Base-by-base conservation (phyloP, 2,797 vertebrate genomes). In the Tenualosa thibaudeaui region DNA sequence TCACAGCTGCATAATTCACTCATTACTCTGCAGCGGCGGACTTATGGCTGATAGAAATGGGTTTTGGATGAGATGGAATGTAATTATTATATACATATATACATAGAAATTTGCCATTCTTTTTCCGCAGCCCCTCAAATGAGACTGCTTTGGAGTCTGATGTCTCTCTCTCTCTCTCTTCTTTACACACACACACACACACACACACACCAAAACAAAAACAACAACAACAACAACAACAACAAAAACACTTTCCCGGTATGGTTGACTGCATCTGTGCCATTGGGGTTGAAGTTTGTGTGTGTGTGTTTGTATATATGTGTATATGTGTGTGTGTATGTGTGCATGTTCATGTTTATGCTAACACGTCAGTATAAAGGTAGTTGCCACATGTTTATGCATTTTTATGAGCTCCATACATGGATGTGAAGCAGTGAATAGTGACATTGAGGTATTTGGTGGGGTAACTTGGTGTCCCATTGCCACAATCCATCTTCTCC, bases 31-130 rank as follows among this genome's bases (percentile, higher is more conserved):
- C 90, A 87, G 90, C 91, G 85, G 90, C 88, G 89, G 93, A 94
- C 94, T 94, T 94, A 93, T 93, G 90, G 92, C 91, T 92, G 94
- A 95, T 94, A 92, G 92, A 94, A 95, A 94, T 95, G 91, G 94
- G 93, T 93, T 94, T 93, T 93, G 92, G 91, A 92, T 94, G 94
- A 92, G 93, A 94, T 94, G 92, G 91, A 92, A 93, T 93, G 91
- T 94, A 95, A 95, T 95, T 94, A 95, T 94, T 91, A 93, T 92
- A 94, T 93, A 94, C 93, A 95, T 95, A 92, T 93, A 94, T 95
- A 93, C 94, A 94, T 93, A 90, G 91, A 81, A 75, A 51, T 65
- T 54, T 86, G 22, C 56, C 56, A 60, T 60, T 78, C 68, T 75
- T 75, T 75, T 75, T 75, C 83, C 78, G 43, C 43, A 43, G 68